These are phyloP conservation scores for Nasonovia ribisnigri DNA, from an alignment of 2,888 invertebrate species.

Conservation along the genomic window DNA sequence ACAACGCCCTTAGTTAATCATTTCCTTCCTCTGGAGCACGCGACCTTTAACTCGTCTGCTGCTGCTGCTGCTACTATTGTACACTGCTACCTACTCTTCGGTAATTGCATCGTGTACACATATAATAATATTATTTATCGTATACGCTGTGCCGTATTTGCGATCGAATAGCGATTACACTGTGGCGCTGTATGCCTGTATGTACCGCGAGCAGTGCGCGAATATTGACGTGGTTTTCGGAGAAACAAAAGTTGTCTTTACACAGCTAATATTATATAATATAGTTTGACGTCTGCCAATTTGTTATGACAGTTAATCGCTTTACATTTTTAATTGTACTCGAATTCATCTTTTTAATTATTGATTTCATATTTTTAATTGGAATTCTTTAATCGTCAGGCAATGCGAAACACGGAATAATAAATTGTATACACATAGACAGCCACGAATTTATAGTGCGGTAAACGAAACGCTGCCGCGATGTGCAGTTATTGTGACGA, in stretches of 20 bases:
- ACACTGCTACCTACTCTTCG: slow-evolving; percentile 20
- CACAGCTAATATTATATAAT: neutral
- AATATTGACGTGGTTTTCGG: neutral
- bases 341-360: neutral
- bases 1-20: slow-evolving; percentile 58
- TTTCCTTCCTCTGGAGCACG: slow-evolving; percentile 53
- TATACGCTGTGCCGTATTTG: neutral
- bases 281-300: neutral
- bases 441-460: neutral
- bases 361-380: neutral
- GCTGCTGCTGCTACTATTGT: neutral
- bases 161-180: neutral
- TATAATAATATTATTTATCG: neutral
- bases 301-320: neutral
- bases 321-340: neutral
- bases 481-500: slow-evolving; percentile 15
- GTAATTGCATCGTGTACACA: slow-evolving; percentile 8
- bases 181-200: neutral
- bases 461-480: neutral
- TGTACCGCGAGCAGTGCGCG: neutral
- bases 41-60: slow-evolving; percentile 51
- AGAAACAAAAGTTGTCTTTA: neutral
- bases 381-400: neutral
- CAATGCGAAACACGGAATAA: neutral
- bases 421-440: neutral